Conservation (phyloP, 2,113 vertebrate species). For the Edolisoma coerulescens region DNA sequence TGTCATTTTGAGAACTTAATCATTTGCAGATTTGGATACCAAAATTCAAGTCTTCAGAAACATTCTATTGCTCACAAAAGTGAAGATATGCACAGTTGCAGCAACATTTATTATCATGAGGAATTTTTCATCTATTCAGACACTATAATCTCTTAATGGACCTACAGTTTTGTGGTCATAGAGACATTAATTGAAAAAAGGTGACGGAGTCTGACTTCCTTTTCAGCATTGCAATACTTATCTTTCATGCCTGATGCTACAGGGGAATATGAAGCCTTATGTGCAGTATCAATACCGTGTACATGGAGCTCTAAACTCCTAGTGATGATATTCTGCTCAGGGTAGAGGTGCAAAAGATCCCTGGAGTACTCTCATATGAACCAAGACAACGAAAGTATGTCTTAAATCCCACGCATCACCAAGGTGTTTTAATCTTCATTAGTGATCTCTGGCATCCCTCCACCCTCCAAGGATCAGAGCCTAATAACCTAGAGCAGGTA, state of each 20-base stretch:
- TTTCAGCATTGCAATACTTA: not conserved
- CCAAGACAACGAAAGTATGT: not conserved
- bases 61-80: not conserved
- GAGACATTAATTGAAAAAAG: not conserved
- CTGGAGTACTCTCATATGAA: not conserved
- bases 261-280: not conserved
- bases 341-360: not conserved
- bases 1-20: not conserved
- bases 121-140: not conserved
- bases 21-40: not conserved
- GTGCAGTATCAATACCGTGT: not conserved
- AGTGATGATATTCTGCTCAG: not conserved
- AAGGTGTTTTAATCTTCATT: not conserved
- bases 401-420: not conserved
- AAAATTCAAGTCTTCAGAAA: not conserved
- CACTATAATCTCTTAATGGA: not conserved
- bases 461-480: not conserved
- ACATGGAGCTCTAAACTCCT: not conserved
- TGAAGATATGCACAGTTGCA: not conserved
- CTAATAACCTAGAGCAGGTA: not conserved
- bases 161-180: not conserved
- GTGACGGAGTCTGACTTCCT: not conserved
- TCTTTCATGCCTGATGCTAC: not conserved
- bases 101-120: not conserved
- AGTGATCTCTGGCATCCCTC: not conserved